Percentiles rank a stretch among this genome's conserved stretches.
These are phyloP conservation scores for Leucophora obtusa DNA, from an alignment of 2,888 invertebrate genomes.

Conservation along the genomic window DNA sequence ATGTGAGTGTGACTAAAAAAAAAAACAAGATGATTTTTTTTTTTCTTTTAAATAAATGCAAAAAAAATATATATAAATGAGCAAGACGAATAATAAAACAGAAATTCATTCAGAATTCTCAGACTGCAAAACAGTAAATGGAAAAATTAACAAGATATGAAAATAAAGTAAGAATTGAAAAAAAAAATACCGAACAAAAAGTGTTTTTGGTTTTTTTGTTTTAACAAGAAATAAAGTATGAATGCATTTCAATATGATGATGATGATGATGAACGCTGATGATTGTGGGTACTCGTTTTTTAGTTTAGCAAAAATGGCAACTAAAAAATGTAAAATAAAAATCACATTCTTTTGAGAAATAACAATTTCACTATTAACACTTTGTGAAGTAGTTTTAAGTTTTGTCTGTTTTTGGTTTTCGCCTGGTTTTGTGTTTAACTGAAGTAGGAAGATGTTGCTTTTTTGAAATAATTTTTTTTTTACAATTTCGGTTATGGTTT, in stretches of 20 bases:
- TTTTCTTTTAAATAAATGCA: conserved; percentile 18
- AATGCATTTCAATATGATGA: conserved; percentile 58
- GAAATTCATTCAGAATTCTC: conserved; percentile 63
- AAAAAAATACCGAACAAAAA: conserved; percentile 20
- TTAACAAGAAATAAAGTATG: conserved; percentile 57
- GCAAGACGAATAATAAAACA: conserved; percentile 28
- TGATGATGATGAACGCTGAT: conserved; percentile 31
- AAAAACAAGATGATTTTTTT: conserved; percentile 34
- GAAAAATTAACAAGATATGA: conserved; percentile 22
- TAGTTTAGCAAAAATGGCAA: conserved; percentile 4
- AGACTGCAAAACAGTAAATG: conserved; percentile 50
- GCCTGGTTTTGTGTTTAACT: conserved; percentile 14
- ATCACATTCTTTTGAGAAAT: conserved; percentile 55
- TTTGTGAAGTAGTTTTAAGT: conserved; percentile 34
- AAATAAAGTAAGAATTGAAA: background rate
- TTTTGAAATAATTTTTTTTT: conserved; percentile 17
- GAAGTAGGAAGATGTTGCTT: conserved; percentile 45
- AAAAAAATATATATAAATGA: conserved; percentile 22
- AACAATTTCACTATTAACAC: conserved; percentile 63
- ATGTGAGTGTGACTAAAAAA: conserved; percentile 59
- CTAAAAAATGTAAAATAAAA: conserved; percentile 40
- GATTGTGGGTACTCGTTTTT: conserved; percentile 48
- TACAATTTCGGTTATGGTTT: conserved; percentile 59
- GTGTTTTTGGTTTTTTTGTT: conserved; percentile 57
- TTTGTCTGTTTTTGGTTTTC: conserved; percentile 32